These are phyloP conservation scores for Gnatocerus cornutus DNA, from an alignment of 2,888 invertebrate genomes.

Conservation along the genomic window DNA sequence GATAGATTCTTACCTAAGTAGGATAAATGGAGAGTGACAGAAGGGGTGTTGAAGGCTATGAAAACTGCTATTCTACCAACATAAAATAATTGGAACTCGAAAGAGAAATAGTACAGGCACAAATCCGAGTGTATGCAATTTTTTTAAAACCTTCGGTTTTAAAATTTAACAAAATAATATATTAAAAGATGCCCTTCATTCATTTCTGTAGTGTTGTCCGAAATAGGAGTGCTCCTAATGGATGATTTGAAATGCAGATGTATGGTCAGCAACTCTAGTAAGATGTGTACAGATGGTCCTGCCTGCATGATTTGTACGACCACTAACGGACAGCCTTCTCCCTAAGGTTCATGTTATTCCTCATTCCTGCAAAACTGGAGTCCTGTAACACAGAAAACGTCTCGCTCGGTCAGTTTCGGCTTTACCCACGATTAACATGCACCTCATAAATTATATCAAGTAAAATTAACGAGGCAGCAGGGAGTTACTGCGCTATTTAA, in stretches of 20 bases:
- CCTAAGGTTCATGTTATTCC: slow-evolving; percentile 45
- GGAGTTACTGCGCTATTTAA: slow-evolving; percentile 27
- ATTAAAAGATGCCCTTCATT: slow-evolving; percentile 29
- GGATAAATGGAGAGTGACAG: slow-evolving; percentile 23
- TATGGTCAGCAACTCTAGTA: slow-evolving; percentile 64
- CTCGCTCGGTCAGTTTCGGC: slow-evolving; percentile 41
- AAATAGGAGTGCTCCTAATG: slow-evolving; percentile 43
- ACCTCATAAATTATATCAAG: slow-evolving; percentile 59
- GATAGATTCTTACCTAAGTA: slow-evolving; percentile 45
- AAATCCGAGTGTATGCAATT: background rate
- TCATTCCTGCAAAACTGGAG: slow-evolving; percentile 43
- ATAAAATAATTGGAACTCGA: no score
- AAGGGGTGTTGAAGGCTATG: background rate
- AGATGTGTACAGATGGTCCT: slow-evolving; percentile 68
- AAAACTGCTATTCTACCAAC: no score
- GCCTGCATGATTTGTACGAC: slow-evolving; percentile 69
- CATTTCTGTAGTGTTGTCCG: slow-evolving; percentile 47
- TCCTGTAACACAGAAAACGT: slow-evolving; percentile 37
- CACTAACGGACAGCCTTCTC: slow-evolving; percentile 64
- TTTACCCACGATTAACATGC: slow-evolving; percentile 49
- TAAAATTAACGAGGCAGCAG: slow-evolving; percentile 54
- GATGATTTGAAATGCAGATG: slow-evolving; percentile 69
- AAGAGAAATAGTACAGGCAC: background rate
- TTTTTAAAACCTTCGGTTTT: slow-evolving; percentile 10
- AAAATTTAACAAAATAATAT: slow-evolving; percentile 35